Base-by-base conservation (phyloP, 2,888 invertebrate genomes). In the Thymelicus acteon region DNA sequence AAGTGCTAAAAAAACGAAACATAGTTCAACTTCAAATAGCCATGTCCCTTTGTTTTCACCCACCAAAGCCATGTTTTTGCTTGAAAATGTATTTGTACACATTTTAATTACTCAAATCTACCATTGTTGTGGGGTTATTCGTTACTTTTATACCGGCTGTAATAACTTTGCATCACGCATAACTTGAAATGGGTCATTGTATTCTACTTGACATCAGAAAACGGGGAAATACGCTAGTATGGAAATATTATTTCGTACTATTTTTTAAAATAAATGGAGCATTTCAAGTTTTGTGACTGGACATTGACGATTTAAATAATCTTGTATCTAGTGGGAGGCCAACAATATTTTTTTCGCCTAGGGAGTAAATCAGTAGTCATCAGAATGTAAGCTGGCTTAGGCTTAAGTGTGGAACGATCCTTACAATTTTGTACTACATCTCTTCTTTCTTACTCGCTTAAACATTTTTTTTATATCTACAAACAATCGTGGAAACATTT, bases 91-190 rank as follows among this genome's bases (percentile, higher is more conserved):
- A 70, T 70, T 70, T 64, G 70, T 70, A 70, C 70, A 70, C 52
- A 64, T 64, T 70, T 64, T 70, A 70, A 70, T 70, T 70, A 70
- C 70, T 64, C 49, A 70, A 70, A 70, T 64, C 70, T 64, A 70
- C 70, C 64, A 70, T 70, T 70, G 69, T 64, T 70, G 60, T 49
- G 58, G 58, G 40, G 64, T 64, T 69, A 69, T 69, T 70, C 64
- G 69, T 70, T 40, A 70, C 69, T 64, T 70, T 70, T 64, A 70
- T 70, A 70, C 64, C 58, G 58, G 39, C 63, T 70, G 64, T 70
- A 70, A 70, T 70, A 70, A 70, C 69, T 70, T 70, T 70, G 69
- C 40, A 63, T 70, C 69, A 70, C 69, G 69, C 69, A 64, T 70
- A 70, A 70, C 57, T 70, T 70, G 64, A 70, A 70, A 70, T 70